These are phyloP conservation scores for Synanthedon tipuliformis DNA, from an alignment of 2,888 invertebrate species.

Conservation along the genomic window DNA sequence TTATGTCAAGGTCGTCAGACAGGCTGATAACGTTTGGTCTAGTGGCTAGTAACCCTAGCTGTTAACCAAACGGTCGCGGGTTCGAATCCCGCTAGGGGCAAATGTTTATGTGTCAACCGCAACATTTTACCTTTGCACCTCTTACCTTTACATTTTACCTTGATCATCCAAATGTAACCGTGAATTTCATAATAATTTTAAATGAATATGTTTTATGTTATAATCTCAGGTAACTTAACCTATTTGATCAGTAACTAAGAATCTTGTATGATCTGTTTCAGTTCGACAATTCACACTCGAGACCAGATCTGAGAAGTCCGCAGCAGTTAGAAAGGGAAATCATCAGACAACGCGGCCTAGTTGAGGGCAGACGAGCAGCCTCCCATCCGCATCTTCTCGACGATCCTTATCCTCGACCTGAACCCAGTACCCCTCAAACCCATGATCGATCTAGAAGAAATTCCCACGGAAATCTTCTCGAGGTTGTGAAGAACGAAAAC, in stretches of 20 bases:
- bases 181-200: too few relatives aligned
- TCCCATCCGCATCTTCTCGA: constrained; percentile 77
- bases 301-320: constrained; percentile 68
- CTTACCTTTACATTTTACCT: too few relatives aligned
- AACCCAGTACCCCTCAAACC: constrained; percentile 45
- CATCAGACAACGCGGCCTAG: constrained; percentile 65
- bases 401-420: constrained; percentile 47
- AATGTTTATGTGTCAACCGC: too few relatives aligned
- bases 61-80: too few relatives aligned
- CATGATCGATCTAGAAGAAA: constrained; percentile 61
- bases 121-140: too few relatives aligned
- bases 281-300: constrained; percentile 58
- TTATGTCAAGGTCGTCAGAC: too few relatives aligned
- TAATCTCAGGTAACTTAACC: too few relatives aligned
- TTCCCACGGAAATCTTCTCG: constrained; percentile 72
- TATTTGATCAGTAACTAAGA: neutral
- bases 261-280: constrained; percentile 21
- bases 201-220: too few relatives aligned
- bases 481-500: constrained; percentile 42
- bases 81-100: too few relatives aligned
- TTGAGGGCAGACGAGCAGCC: constrained; percentile 70
- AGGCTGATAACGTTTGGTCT: too few relatives aligned
- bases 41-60: too few relatives aligned
- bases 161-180: too few relatives aligned
- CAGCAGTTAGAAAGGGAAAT: constrained; percentile 74